Evolutionary conservation across 1,140 invertebrate genomes (phyloP).

Genomic region (Lithobius niger): DNA sequence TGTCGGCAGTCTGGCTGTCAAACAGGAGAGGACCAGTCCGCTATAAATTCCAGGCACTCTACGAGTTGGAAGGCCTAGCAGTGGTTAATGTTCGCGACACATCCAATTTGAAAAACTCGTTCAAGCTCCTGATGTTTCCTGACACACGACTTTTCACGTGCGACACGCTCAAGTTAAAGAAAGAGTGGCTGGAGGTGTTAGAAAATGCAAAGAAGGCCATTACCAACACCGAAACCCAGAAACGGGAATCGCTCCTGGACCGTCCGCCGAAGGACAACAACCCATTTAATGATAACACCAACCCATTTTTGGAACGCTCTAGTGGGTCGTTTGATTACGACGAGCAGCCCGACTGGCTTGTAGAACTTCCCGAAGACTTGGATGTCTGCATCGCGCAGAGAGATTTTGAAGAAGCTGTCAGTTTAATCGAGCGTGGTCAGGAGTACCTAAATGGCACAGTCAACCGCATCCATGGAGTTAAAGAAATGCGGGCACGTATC

Average conservation of each 20-base stretch:
- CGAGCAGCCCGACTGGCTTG: slow-evolving; percentile 68
- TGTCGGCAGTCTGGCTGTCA: slow-evolving; percentile 58
- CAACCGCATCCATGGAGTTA: no score
- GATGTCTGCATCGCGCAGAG: slow-evolving; percentile 92
- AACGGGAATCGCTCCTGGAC: background rate
- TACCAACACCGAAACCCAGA: slow-evolving; percentile 20
- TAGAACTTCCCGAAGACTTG: slow-evolving; percentile 84
- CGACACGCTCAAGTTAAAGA: slow-evolving; percentile 69
- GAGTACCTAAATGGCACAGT: no score
- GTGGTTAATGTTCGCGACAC: slow-evolving; percentile 91
- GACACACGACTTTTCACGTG: slow-evolving; percentile 87
- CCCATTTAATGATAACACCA: no score
- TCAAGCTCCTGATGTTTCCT: slow-evolving; percentile 86
- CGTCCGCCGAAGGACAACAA: no score
- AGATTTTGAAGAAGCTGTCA: slow-evolving; percentile 89
- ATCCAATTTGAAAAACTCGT: slow-evolving; percentile 76
- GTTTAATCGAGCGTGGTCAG: slow-evolving; percentile 60
- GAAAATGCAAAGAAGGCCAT: slow-evolving; percentile 80
- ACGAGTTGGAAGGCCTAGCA: slow-evolving; percentile 80
- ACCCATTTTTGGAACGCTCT: no score
- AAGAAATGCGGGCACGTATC: slow-evolving; percentile 46
- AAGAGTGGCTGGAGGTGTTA: slow-evolving; percentile 88
- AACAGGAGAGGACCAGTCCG: slow-evolving; percentile 62
- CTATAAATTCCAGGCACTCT: slow-evolving; percentile 78
- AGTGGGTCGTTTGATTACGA: slow-evolving; percentile 24